A percentile compares a stretch with the other conserved stretches of the same genome.
Conservation (phyloP, 2,797 vertebrate genomes). For the Myotis findleyi region DNA sequence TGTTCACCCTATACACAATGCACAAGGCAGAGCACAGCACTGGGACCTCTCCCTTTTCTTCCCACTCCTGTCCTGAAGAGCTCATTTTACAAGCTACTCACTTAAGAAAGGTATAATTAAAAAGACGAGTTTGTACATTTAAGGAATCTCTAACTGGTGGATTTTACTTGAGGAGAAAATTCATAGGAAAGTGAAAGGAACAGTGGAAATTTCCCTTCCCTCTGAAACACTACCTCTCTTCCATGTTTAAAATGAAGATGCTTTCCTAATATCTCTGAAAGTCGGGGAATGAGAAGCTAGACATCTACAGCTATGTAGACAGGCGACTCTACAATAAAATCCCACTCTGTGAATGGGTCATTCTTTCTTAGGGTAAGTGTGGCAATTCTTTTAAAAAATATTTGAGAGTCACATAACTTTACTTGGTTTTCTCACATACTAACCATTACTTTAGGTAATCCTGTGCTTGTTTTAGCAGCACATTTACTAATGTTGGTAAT, state of each 20-base stretch:
- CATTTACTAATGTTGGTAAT: neutral
- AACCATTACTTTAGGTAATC: neutral
- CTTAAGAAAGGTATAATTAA: neutral
- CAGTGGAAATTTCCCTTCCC: neutral
- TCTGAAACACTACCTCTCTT: neutral
- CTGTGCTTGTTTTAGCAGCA: neutral
- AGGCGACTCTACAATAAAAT: neutral
- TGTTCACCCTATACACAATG: neutral
- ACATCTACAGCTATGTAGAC: neutral
- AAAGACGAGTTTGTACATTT: neutral
- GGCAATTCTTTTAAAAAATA: neutral
- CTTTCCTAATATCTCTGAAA: neutral
- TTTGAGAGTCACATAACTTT: neutral
- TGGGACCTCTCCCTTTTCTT: neutral
- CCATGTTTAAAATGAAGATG: slow-evolving; percentile 5
- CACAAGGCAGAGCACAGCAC: neutral
- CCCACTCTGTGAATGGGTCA: neutral
- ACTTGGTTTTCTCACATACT: neutral
- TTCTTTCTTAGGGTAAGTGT: neutral
- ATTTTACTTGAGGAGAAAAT: neutral
- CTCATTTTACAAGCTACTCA: neutral
- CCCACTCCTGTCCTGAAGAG: neutral
- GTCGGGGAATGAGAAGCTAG: neutral
- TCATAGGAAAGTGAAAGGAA: neutral
- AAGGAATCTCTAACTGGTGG: neutral